Conservation (phyloP, 2,888 invertebrate species). For the Raillietiella orientalis region DNA sequence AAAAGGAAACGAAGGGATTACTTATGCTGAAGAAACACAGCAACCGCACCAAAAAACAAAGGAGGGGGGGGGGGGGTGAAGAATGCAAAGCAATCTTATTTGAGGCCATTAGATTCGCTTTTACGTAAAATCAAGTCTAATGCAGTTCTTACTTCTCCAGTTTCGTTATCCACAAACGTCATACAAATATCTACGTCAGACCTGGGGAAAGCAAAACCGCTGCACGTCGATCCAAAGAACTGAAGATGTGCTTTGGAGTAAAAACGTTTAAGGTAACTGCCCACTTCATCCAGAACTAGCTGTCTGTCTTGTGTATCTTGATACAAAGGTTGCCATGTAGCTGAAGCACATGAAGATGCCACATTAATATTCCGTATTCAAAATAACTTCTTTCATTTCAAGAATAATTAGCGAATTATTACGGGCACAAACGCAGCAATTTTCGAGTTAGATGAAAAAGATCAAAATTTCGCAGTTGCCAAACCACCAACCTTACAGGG, state of each 20-base stretch:
- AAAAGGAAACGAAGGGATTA: no score
- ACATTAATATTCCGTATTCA: no score
- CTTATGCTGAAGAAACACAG: no score
- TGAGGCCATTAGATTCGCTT: neutral
- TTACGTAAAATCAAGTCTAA: neutral
- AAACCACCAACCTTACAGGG: no score
- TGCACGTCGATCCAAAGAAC: constrained; percentile 22
- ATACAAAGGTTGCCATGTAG: constrained; percentile 5
- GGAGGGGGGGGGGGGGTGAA: neutral
- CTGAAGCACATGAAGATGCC: constrained; percentile 3
- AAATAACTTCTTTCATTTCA: no score
- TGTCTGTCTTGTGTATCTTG: constrained; percentile 10
- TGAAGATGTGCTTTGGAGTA: constrained; percentile 14
- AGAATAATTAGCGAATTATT: no score
- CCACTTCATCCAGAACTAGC: constrained; percentile 12
- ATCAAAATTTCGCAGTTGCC: no score
- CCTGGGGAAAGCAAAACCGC: constrained; percentile 20
- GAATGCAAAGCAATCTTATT: constrained; percentile 2
- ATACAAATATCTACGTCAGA: constrained; percentile 25
- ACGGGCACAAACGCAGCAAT: no score
- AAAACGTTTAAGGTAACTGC: constrained; percentile 10
- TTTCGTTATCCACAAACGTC: constrained; percentile 14
- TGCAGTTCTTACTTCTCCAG: constrained; percentile 11
- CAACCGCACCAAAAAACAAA: neutral
- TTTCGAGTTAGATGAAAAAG: no score